Percentiles rank a stretch among this genome's conserved stretches.
Conservation (phyloP, 2,113 vertebrate genomes). For the Passer domesticus region DNA sequence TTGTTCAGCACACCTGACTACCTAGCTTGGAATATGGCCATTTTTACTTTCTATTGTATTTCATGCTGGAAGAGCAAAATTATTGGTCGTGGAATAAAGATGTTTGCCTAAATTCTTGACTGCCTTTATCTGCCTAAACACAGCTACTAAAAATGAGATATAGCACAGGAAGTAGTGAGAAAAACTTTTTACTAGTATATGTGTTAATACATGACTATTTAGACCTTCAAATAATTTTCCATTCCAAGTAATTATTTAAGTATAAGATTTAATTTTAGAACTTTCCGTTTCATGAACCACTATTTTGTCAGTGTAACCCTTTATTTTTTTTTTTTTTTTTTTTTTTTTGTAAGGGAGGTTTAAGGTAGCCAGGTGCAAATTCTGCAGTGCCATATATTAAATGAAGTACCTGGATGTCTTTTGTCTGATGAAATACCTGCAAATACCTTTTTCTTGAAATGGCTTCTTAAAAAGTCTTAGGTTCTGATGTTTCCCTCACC, state of each 20-base stretch:
- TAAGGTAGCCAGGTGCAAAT: background rate
- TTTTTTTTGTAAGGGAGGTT: background rate
- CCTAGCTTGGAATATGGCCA: background rate
- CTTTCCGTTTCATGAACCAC: background rate
- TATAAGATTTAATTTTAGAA: background rate
- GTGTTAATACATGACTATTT: background rate
- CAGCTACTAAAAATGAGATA: background rate
- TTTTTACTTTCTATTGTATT: background rate
- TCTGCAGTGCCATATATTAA: background rate
- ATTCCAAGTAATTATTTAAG: background rate
- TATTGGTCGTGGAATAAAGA: background rate
- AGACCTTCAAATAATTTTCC: background rate
- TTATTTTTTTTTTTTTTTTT: background rate
- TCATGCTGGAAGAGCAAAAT: background rate
- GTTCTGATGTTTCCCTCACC: background rate
- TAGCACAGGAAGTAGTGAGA: background rate
- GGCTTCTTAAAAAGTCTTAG: background rate
- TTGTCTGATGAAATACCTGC: background rate
- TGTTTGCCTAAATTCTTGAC: background rate
- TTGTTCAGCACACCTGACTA: background rate
- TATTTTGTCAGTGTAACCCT: background rate
- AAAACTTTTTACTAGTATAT: background rate
- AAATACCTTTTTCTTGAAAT: background rate
- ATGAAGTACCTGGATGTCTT: background rate
- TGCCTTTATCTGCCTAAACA: background rate